Percentiles rank a stretch among this genome's conserved stretches.
Conservation (phyloP, 2,888 invertebrate genomes). For the Stenoptilia bipunctidactyla region DNA sequence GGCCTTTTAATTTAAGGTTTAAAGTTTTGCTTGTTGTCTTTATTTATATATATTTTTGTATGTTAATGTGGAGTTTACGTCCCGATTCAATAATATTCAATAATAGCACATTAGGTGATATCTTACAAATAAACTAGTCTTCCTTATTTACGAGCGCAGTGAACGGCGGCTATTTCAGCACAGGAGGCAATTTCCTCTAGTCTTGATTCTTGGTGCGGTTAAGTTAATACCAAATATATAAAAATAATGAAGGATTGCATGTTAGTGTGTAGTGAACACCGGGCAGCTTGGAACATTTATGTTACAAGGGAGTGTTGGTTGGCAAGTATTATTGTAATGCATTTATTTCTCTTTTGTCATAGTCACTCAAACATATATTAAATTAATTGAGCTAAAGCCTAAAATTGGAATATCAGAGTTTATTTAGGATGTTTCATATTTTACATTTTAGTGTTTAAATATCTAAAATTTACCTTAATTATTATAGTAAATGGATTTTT, state of each 20-base stretch:
- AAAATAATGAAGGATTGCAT: constrained; percentile 55
- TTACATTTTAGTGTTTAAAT: constrained; percentile 71
- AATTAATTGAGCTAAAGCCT: constrained; percentile 69
- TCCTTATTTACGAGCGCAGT: constrained; percentile 51
- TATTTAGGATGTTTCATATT: constrained; percentile 71
- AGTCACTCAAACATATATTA: constrained; percentile 68
- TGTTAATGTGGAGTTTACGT: constrained; percentile 38
- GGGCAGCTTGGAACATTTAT: constrained; percentile 65
- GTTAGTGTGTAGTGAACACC: constrained; percentile 48
- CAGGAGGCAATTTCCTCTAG: constrained; percentile 69
- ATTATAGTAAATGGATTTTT: constrained; percentile 70
- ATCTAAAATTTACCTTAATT: constrained; percentile 72
- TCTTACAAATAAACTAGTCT: constrained; percentile 68
- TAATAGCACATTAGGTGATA: constrained; percentile 63
- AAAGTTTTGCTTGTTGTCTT: constrained; percentile 59
- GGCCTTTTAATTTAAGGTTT: constrained; percentile 63
- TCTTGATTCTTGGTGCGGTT: constrained; percentile 67
- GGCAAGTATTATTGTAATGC: constrained; percentile 68
- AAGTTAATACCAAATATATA: constrained; percentile 67
- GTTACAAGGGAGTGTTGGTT: constrained; percentile 48
- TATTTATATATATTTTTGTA: constrained; percentile 62
- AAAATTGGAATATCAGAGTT: constrained; percentile 72
- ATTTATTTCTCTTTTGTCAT: constrained; percentile 68
- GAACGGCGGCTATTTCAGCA: constrained; percentile 33
- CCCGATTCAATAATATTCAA: constrained; percentile 49